Evolutionary conservation across 92 coral and sea anemone genomes (phyloP).

Genomic region (Pocillopora meandrina): DNA sequence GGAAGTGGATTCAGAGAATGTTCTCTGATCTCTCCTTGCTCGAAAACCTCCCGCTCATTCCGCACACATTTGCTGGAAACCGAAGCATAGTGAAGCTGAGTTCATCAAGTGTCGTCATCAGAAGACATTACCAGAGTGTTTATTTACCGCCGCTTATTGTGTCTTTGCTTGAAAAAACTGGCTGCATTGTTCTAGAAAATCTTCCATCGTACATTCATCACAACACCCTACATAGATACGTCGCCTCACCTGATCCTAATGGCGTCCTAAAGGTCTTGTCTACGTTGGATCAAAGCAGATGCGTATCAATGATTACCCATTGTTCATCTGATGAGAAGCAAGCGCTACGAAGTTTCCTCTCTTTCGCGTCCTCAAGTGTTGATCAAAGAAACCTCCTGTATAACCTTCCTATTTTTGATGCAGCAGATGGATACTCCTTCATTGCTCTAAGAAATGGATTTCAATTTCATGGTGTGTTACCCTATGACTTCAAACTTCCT

Average conservation of each 20-base stretch:
- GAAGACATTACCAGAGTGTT: conserved; percentile 32
- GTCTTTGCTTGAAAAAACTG: conserved; percentile 57
- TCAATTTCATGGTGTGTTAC: conserved; percentile 47
- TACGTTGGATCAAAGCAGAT: conserved; percentile 30
- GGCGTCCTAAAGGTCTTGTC: conserved; percentile 74
- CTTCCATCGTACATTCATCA: conserved; percentile 74
- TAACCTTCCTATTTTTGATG: conserved; percentile 74
- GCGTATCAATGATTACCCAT: conserved; percentile 18
- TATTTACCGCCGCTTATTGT: conserved; percentile 46
- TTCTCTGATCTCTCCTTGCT: conserved; percentile 65
- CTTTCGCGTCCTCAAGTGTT: background rate
- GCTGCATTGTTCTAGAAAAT: conserved; percentile 54
- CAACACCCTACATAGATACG: conserved; percentile 51
- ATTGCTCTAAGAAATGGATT: conserved; percentile 41
- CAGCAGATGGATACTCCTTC: conserved; percentile 58
- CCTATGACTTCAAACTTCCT: conserved; percentile 57
- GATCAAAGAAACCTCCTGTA: conserved; percentile 49
- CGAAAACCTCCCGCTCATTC: conserved; percentile 72
- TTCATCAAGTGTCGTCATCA: conserved; percentile 52
- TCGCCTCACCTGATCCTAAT: conserved; percentile 67
- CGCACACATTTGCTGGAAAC: conserved; percentile 25
- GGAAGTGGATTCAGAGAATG: conserved; percentile 64
- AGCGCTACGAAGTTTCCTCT: conserved; percentile 61
- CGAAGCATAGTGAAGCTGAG: conserved; percentile 54
- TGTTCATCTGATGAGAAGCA: conserved; percentile 48